These are phyloP conservation scores for Phenganax stokvisi DNA, from an alignment of 92 coral and sea anemone species.

Conservation along the genomic window DNA sequence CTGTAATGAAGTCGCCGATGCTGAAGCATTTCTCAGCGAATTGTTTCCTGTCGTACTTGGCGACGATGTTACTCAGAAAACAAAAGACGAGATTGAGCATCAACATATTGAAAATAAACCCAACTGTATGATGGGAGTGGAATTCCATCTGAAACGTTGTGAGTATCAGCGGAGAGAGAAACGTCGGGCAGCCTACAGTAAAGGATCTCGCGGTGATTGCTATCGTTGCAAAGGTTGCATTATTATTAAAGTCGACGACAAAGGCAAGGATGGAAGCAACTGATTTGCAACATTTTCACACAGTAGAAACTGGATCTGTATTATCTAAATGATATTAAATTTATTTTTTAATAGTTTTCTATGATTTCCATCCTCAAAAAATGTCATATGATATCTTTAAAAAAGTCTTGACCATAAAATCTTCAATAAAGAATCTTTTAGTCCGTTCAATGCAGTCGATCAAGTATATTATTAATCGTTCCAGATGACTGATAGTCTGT, in stretches of 20 bases:
- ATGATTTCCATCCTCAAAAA: too few relatives aligned
- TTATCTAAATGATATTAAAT: too few relatives aligned
- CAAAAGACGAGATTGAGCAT: conserved; percentile 11
- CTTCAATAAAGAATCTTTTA: too few relatives aligned
- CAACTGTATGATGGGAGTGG: conserved; percentile 13
- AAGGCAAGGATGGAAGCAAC: not conserved
- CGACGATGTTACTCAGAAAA: conserved; percentile 13
- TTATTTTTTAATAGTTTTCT: too few relatives aligned
- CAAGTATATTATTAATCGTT: too few relatives aligned
- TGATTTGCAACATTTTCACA: too few relatives aligned
- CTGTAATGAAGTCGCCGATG: conserved; percentile 25
- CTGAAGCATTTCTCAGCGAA: conserved; percentile 15
- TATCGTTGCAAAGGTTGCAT: not conserved
- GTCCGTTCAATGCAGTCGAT: too few relatives aligned
- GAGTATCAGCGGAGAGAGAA: not conserved
- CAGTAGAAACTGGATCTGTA: too few relatives aligned
- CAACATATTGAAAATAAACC: not conserved
- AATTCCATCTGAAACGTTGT: conserved; percentile 15
- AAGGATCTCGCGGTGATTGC: not conserved
- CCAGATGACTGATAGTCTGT: too few relatives aligned
- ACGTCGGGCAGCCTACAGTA: not conserved
- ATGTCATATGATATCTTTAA: too few relatives aligned
- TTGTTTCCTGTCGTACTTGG: conserved; percentile 15
- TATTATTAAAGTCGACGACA: not conserved
- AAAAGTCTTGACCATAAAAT: too few relatives aligned